A percentile compares a stretch with the other conserved stretches of the same genome.
These are phyloP conservation scores for Anthoptus insignis DNA, from an alignment of 2,888 invertebrate genomes.

Conservation along the genomic window DNA sequence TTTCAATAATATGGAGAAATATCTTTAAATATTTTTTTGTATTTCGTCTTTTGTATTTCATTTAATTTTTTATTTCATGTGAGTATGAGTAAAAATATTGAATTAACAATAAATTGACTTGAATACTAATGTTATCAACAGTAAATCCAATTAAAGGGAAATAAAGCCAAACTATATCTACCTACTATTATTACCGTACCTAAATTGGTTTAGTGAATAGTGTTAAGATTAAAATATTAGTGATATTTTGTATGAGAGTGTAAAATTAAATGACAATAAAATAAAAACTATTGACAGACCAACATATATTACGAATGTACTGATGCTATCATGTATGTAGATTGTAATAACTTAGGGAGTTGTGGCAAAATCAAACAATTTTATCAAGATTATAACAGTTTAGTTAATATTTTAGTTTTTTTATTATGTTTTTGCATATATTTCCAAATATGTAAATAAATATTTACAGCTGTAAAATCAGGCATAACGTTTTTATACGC, in stretches of 20 bases:
- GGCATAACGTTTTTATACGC: too few species aligned
- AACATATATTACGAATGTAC: constrained; percentile 52
- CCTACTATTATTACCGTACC: constrained; percentile 15
- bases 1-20: too few species aligned
- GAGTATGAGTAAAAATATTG: too few species aligned
- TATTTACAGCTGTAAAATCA: too few species aligned
- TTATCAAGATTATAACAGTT: too few species aligned
- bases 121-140: too few species aligned
- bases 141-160: not conserved
- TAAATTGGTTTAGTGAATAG: constrained; percentile 9
- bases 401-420: too few species aligned
- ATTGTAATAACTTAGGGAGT: constrained; percentile 2
- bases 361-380: not conserved
- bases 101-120: not conserved
- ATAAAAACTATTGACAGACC: constrained; percentile 60
- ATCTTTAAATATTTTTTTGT: too few species aligned
- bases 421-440: not conserved
- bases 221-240: constrained; percentile 27
- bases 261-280: constrained; percentile 66
- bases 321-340: constrained; percentile 19
- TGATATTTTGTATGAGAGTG: constrained; percentile 65
- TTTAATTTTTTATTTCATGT: too few species aligned
- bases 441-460: too few species aligned
- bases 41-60: too few species aligned
- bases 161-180: constrained; percentile 38